Evolutionary conservation across 2,113 vertebrate species (phyloP).

Genomic region (Zosterops japonicus): DNA sequence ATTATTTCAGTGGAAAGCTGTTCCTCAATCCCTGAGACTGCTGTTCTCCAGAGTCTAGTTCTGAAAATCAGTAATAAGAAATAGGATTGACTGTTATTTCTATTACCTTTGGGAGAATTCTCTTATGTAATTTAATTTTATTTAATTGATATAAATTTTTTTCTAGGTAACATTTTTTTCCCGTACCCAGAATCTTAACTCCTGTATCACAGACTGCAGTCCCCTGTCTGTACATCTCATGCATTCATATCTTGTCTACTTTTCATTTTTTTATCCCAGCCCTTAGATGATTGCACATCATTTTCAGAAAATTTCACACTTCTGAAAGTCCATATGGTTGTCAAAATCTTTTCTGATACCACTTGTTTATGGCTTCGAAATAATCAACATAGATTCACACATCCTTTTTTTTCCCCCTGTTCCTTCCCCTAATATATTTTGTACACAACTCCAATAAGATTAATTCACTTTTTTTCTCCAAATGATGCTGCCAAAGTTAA

Average conservation of each 20-base stretch:
- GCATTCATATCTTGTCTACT: not conserved
- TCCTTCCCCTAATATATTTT: not conserved
- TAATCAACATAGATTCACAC: conserved; percentile 51
- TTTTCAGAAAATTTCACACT: conserved; percentile 52
- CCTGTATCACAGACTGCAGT: not conserved
- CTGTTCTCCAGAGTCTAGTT: not conserved
- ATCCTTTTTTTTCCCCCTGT: fast-evolving
- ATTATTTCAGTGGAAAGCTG: not conserved
- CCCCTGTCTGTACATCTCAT: not conserved
- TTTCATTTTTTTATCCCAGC: not conserved
- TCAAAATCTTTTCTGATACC: conserved; percentile 51
- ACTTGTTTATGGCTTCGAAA: conserved; percentile 56
- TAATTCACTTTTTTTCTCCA: conserved; percentile 4
- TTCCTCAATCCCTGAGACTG: not conserved
- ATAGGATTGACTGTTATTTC: not conserved
- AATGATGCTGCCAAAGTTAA: conserved; percentile 28
- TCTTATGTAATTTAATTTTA: not conserved
- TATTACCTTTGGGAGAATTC: not conserved
- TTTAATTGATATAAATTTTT: not conserved
- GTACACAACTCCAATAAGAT: not conserved
- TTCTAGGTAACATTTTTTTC: not conserved
- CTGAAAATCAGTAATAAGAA: not conserved
- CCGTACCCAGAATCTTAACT: not conserved
- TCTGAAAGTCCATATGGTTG: conserved; percentile 53
- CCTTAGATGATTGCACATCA: not conserved